A percentile compares a stretch with the other conserved stretches of the same genome.
phyloP scores from a whole-genome alignment of 2,888 invertebrate species.

The Hypselothyrea guttata region DNA sequence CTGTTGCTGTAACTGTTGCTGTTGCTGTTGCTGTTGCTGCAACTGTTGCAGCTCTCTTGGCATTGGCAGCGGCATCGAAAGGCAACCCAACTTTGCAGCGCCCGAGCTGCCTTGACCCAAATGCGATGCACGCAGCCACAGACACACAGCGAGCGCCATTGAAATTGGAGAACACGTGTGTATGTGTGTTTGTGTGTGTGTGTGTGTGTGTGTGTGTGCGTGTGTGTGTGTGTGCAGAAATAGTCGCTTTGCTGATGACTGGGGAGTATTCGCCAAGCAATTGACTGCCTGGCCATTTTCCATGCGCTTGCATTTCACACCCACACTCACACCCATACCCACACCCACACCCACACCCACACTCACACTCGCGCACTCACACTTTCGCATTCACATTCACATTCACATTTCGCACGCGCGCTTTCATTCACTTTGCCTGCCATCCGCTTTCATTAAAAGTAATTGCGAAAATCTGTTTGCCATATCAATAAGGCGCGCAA shows the following conservation, averaged over 20 bases:
- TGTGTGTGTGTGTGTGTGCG: no score
- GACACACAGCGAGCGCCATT: conserved; percentile 12
- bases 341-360: conserved; percentile 1
- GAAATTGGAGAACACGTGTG: conserved; percentile 16
- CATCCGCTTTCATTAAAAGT: conserved; percentile 58
- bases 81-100: conserved; percentile 18
- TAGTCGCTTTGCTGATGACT: conserved; percentile 29
- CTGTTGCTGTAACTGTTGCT: no score
- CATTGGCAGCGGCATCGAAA: conserved; percentile 30
- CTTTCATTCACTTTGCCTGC: conserved; percentile 38
- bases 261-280: conserved; percentile 19
- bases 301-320: conserved; percentile 32
- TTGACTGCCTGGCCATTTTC: conserved; percentile 28
- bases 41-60: no score
- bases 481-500: conserved; percentile 47
- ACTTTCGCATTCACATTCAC: conserved; percentile 18
- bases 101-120: conserved; percentile 55
- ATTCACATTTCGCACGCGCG: conserved; percentile 37
- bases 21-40: background rate
- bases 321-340: background rate
- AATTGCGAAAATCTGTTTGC: conserved; percentile 66
- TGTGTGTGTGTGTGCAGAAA: no score
- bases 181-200: no score
- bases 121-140: conserved; percentile 24
- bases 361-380: background rate